A percentile compares a stretch with the other conserved stretches of the same genome.
Conservation (phyloP, 2,113 vertebrate species). For the Nibea coibor region DNA sequence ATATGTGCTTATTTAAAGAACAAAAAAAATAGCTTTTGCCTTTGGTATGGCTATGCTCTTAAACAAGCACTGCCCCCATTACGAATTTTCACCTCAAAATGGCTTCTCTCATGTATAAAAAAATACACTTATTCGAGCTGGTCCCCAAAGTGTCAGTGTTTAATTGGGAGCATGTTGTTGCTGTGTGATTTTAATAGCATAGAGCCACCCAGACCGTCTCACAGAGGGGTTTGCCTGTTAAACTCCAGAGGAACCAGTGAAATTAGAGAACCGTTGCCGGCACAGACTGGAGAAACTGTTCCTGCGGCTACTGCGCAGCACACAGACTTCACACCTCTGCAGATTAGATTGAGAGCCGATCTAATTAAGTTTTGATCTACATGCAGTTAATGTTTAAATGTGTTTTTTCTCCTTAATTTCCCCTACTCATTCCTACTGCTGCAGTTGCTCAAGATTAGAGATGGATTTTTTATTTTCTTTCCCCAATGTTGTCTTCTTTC, state of each 20-base stretch:
- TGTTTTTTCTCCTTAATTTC: background rate
- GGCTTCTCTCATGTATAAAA: constrained; percentile 21
- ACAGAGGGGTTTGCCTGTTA: constrained; percentile 48
- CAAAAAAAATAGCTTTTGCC: background rate
- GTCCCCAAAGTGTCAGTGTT: constrained; percentile 12
- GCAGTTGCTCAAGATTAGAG: background rate
- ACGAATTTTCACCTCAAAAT: constrained; percentile 37
- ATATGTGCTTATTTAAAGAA: background rate
- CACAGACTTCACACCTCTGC: constrained; percentile 10
- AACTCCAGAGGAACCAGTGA: constrained; percentile 51
- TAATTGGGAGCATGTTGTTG: constrained; percentile 55
- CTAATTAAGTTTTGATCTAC: constrained; percentile 50
- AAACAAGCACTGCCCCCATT: constrained; percentile 3
- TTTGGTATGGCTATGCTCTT: background rate
- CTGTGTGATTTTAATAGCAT: constrained; percentile 46
- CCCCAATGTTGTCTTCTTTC: background rate
- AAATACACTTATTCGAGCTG: background rate
- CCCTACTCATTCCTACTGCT: background rate
- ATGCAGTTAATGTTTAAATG: constrained; percentile 23
- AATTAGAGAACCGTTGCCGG: constrained; percentile 25
- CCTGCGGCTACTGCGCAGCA: constrained; percentile 18
- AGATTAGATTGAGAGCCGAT: constrained; percentile 30
- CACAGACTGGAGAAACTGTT: constrained; percentile 15
- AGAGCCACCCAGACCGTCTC: constrained; percentile 9
- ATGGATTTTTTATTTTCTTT: no score